A percentile compares a stretch with the other conserved stretches of the same genome.
Conservation (phyloP, 2,113 vertebrate species). For the Nothobranchius kuhntae region DNA sequence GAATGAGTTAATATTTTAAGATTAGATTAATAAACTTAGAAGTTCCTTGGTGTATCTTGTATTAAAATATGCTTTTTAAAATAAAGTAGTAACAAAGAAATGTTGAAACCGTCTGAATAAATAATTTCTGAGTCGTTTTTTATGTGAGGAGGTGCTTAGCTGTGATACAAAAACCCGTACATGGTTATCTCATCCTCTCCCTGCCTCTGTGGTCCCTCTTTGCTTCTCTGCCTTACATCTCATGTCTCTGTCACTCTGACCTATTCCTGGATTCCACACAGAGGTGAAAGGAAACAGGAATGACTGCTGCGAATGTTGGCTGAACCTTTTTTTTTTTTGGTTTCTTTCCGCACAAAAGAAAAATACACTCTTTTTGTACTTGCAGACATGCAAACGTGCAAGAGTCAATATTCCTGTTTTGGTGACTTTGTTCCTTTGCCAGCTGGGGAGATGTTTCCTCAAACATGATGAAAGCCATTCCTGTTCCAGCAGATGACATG, state of each 20-base stretch:
- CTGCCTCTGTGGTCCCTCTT: conserved; percentile 7
- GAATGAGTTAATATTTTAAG: too few relatives aligned
- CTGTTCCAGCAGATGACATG: conserved; percentile 37
- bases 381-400: conserved; percentile 6
- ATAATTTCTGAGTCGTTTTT: background rate
- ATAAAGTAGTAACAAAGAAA: too few relatives aligned
- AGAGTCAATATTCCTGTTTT: conserved; percentile 24
- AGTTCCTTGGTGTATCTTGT: background rate
- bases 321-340: conserved; percentile 3
- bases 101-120: too few relatives aligned
- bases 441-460: conserved; percentile 50
- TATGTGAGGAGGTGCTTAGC: conserved; percentile 25
- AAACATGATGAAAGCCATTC: conserved; percentile 47
- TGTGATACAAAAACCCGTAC: conserved; percentile 58
- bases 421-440: conserved; percentile 40
- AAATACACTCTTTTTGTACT: conserved; percentile 25
- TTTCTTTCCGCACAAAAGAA: conserved; percentile 1
- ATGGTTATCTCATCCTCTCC: conserved; percentile 56
- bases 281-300: conserved; percentile 72
- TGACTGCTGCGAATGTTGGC: conserved; percentile 36
- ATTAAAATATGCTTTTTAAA: too few relatives aligned
- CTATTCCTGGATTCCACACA: conserved; percentile 67
- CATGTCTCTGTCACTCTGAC: conserved; percentile 47
- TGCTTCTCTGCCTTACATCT: conserved; percentile 22
- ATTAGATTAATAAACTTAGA: background rate